Evolutionary conservation across 2,888 invertebrate genomes (phyloP), one percentile per base, ranked within the genome.

Genomic region (Drosophila mulleri): DNA sequence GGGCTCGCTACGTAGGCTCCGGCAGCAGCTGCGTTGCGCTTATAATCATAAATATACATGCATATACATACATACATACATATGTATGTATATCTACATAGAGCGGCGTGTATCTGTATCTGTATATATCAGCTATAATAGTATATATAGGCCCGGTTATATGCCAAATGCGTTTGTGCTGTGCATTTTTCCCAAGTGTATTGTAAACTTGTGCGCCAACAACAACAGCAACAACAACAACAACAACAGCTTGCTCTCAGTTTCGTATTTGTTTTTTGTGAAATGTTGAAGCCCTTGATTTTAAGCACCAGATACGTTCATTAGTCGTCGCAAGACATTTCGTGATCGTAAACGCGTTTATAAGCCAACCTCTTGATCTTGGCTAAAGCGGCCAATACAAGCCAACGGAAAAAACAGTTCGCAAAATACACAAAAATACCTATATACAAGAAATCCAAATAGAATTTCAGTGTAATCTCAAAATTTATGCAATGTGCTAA

Each of bases 281-380:
- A 91, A 91, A 90, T 89, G 90, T 83, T 82, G 88, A 75, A 90
- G 91, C 91, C 90, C 92, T 91, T 91, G 91, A 91, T 91, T 90
- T 91, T 89, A 83, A 90, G 87, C 90, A 88, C 75, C 80, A 83
- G 89, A 84, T 88, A 90, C 89, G 85, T 87, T 88, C 80, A 88
- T 91, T 90, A 91, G 92, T 90, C 85, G 88, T 84, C 83, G 88
- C 83, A 90, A 89, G 88, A 86, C 87, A 83, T 86, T 90, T 85
- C 89, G 88, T 83, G 90, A 84, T 88, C 83, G 83, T 83, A 85
- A 90, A 90, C 90, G 91, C 88, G 84, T 88, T 82, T 57, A n/a
- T 23, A 72, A 64, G 69, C 73, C 83, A 71, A 71, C 64, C 56
- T 70, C 70, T 77, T 65, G 71, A 75, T 75, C 69, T 66, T 75